These are phyloP conservation scores for Sesia apiformis DNA, from an alignment of 2,888 invertebrate species.

Conservation along the genomic window DNA sequence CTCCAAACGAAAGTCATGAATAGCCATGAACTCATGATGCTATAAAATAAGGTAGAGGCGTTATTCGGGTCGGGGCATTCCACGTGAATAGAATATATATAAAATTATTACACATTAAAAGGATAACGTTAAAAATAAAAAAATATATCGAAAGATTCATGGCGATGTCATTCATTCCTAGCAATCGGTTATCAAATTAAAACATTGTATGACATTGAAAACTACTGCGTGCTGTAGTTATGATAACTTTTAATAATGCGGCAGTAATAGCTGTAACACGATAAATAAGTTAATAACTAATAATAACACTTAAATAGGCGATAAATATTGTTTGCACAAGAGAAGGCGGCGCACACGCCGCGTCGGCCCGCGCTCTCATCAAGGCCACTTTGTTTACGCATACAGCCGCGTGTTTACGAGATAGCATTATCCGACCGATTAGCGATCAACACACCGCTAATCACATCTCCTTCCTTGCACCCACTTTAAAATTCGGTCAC, in stretches of 20 bases:
- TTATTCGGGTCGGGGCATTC: too few relatives aligned
- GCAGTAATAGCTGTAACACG: not conserved
- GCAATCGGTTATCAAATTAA: too few relatives aligned
- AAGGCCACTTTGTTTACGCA: conserved; percentile 68
- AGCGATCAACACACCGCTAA: conserved; percentile 19
- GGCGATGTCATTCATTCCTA: too few relatives aligned
- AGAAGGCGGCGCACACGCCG: conserved; percentile 25
- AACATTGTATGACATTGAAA: too few relatives aligned
- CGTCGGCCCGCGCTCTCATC: conserved; percentile 42
- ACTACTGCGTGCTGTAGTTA: not conserved
- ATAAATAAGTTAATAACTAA: conserved; percentile 1
- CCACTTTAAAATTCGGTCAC: conserved; percentile 34
- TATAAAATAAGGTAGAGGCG: too few relatives aligned
- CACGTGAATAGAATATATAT: too few relatives aligned
- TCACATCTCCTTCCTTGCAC: conserved; percentile 15
- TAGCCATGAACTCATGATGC: too few relatives aligned
- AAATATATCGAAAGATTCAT: too few relatives aligned
- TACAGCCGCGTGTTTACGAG: conserved; percentile 54
- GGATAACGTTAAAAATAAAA: too few relatives aligned
- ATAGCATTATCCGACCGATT: conserved; percentile 36
- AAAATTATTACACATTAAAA: too few relatives aligned
- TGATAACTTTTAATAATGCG: not conserved
- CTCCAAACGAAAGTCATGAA: too few relatives aligned
- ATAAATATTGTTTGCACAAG: conserved; percentile 37
- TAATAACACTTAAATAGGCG: not conserved